Base-by-base conservation (phyloP, 2,888 invertebrate species). In the Hymenopus coronatus region DNA sequence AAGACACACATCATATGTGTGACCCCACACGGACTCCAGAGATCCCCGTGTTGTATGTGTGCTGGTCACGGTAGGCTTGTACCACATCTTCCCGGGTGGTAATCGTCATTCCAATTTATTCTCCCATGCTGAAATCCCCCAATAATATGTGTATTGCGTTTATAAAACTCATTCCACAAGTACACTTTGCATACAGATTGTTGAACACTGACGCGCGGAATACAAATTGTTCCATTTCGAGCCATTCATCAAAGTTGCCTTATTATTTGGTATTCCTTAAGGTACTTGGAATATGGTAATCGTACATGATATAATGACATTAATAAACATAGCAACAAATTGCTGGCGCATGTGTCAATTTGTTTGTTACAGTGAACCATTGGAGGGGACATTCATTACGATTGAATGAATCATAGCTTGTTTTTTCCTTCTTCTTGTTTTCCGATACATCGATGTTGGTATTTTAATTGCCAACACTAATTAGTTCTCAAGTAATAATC, bases 291-390 rank as follows among this genome's bases (percentile, higher is more conserved):
- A 46, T 81, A 81, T 81, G 86, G 86, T 27, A 28, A 70, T 86
- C 28, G 20, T 86, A 86, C 86, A 86, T 81, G 86, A 33, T 28
- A 86, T 28, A 28, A 81, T 81, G 86, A 86, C 86, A 86, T 86
- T 86, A 86, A 86, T 86, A 70, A 70, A 70, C 54, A 70, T 70
- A 20, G 54, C 25, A 70, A 70, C 54, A 70, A 70, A 70, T 70
- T 70, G 25, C 25, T 70, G 54, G 54, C 54, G 54, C 54, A 70
- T 70, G 20, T 70, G 20, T 70, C 54, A 70, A 70, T 70, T 70
- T 70, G 54, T 70, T 70, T 70, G 15, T 70, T 20, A 4, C 54
- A 70, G 54, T 70, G 4, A 70, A 25, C 3, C 3, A 70, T 25
- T 70, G 20, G 54, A 70, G 54, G 54, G 25, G 54, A 70, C 25